Evolutionary conservation across 1,140 invertebrate species (phyloP), one percentile per base, ranked within the genome.

Genomic region (Oryctes rhinoceros): DNA sequence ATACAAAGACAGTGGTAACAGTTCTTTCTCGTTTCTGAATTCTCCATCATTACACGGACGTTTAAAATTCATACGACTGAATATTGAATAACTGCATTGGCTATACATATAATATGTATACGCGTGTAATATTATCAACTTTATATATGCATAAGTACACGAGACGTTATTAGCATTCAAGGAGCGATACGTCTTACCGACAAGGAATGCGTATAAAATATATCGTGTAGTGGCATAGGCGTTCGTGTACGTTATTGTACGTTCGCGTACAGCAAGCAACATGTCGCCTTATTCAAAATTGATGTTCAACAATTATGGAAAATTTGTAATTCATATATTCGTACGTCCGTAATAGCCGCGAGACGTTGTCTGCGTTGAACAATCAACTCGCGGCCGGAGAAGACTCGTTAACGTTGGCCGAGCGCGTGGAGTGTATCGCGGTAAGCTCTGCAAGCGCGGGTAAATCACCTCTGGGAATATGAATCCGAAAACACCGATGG

Each of bases 311-410:
- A 37, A 71, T 71, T 71, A 71, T 9, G 65, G 65, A 71, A 71
- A 71, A 71, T 71, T 71, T 71, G 65, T 71, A 71, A 71, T 71
- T 71, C 65, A 71, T 71, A 71, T 71, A 71, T 71, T 37, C 35
- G 35, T 71, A 37, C 24, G 65, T 13, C 18, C 65, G 20, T 37
- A 35, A 30, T 11, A 35, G 65, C 20, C 18, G 20, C 6, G 13
- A 4, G 65, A 35, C 65, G 65, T 62, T 62, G 35, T 71, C 65
- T 24, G 24, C 39, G 39, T 7, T 44, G 39, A 15, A 71, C 65
- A 11, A 71, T 35, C 65, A 71, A 71, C 65, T 71, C 6, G 20
- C 18, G 24, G 15, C 24, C 35, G 53, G 24, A 15, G 62, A 24
- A 11, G 24, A 11, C 11, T 30, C 13, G 11, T 71, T 71, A 30